A percentile compares a stretch with the other conserved stretches of the same genome.
phyloP scores from a whole-genome alignment of 2,888 invertebrate genomes.

The Urechis unicinctus region DNA sequence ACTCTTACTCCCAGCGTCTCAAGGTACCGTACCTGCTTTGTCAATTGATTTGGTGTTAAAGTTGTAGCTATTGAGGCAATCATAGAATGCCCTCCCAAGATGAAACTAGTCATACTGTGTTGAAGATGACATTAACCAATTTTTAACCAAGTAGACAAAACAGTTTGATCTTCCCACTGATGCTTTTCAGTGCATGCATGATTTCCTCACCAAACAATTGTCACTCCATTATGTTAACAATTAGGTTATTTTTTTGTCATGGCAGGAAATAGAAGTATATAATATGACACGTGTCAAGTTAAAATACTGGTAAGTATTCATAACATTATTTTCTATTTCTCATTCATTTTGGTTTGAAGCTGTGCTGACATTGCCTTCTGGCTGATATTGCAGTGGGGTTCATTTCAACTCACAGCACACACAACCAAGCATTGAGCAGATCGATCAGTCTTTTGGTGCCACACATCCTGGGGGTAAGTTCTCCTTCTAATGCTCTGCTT shows the following conservation, averaged over 20 bases:
- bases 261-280: constrained; percentile 87
- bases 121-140: too few relatives aligned
- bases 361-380: neutral
- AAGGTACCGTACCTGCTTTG: constrained; percentile 62
- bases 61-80: too few relatives aligned
- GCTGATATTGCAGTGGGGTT: constrained; percentile 35
- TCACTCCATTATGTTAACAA: neutral
- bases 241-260: constrained; percentile 22
- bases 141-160: too few relatives aligned
- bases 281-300: constrained; percentile 94
- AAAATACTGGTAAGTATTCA: constrained; percentile 80
- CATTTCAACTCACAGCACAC: constrained; percentile 73
- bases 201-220: too few relatives aligned
- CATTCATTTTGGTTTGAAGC: neutral
- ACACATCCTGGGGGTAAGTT: constrained; percentile 79
- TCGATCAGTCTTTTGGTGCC: constrained; percentile 97
- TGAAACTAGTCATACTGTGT: too few relatives aligned
- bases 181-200: too few relatives aligned
- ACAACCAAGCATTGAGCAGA: constrained; percentile 92
- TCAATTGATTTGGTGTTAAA: constrained; percentile 1
- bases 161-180: too few relatives aligned
- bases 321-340: too few relatives aligned
- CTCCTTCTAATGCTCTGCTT: too few relatives aligned
- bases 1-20: constrained; percentile 86
- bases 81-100: too few relatives aligned